These are phyloP conservation scores for Pachyseris speciosa DNA, from an alignment of 64 coral and sea anemone genomes.

Conservation along the genomic window DNA sequence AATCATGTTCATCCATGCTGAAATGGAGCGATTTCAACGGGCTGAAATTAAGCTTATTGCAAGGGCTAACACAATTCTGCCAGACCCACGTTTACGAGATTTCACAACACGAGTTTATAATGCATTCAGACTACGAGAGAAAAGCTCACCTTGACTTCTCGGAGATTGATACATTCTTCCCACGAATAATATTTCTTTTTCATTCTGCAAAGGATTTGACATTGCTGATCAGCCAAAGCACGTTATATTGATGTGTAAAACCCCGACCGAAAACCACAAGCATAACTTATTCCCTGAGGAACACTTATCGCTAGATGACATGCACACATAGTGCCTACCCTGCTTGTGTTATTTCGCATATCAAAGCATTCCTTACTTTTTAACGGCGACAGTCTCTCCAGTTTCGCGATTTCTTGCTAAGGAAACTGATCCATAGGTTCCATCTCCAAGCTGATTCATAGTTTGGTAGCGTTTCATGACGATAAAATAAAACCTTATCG, in stretches of 20 bases:
- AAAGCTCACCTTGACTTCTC: slow-evolving; percentile 95
- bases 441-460: slow-evolving; percentile 90
- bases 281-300: too few relatives aligned
- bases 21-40: too few relatives aligned
- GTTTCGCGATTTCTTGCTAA: slow-evolving; percentile 91
- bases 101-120: too few relatives aligned
- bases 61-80: too few relatives aligned
- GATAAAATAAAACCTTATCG: slow-evolving; percentile 1
- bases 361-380: slow-evolving; percentile 76
- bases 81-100: too few relatives aligned
- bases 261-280: too few relatives aligned
- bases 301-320: too few relatives aligned
- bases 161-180: slow-evolving; percentile 93
- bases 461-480: slow-evolving; percentile 93
- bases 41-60: too few relatives aligned
- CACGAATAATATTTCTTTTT: slow-evolving; percentile 99
- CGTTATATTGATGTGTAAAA: not conserved
- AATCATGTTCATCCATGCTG: too few relatives aligned
- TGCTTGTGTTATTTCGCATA: too few relatives aligned
- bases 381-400: slow-evolving; percentile 97
- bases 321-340: not conserved
- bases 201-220: slow-evolving; percentile 79
- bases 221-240: not conserved
- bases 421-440: slow-evolving; percentile 94
- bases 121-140: too few relatives aligned